phyloP scores from a whole-genome alignment of 2,797 vertebrate species.

The Ibycter americanus region DNA sequence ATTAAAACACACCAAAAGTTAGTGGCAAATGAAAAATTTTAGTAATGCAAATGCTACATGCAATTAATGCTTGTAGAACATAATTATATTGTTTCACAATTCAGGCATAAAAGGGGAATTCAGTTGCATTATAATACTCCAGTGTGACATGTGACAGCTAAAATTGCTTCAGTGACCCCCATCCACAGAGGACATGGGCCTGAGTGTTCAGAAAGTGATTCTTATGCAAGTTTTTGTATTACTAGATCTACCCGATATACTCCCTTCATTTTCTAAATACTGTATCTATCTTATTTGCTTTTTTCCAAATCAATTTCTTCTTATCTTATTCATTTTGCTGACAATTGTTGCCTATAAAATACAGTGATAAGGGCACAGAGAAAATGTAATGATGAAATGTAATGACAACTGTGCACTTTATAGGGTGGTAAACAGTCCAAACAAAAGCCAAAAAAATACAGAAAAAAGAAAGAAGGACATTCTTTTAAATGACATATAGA shows the following conservation, averaged over 20 bases:
- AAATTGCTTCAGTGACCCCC: background rate
- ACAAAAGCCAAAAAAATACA: background rate
- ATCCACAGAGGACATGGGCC: background rate
- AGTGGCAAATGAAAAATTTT: background rate
- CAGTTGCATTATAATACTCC: background rate
- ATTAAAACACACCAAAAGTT: background rate
- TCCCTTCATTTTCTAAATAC: background rate
- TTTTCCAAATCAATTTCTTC: slow-evolving; percentile 8
- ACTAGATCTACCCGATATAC: background rate
- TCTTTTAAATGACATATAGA: background rate
- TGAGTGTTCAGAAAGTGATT: background rate
- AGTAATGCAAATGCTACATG: background rate
- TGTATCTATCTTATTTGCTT: background rate
- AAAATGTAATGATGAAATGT: background rate
- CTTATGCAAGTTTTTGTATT: background rate
- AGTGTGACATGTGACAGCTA: background rate
- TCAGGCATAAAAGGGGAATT: background rate
- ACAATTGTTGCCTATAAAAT: background rate
- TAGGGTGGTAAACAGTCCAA: background rate
- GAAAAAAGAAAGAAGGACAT: background rate
- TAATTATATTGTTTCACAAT: background rate
- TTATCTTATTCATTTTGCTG: slow-evolving; percentile 2
- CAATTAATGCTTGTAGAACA: background rate
- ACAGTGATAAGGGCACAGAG: background rate
- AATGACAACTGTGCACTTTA: background rate